phyloP scores from a whole-genome alignment of 2,888 invertebrate genomes.

The Melolontha melolontha region DNA sequence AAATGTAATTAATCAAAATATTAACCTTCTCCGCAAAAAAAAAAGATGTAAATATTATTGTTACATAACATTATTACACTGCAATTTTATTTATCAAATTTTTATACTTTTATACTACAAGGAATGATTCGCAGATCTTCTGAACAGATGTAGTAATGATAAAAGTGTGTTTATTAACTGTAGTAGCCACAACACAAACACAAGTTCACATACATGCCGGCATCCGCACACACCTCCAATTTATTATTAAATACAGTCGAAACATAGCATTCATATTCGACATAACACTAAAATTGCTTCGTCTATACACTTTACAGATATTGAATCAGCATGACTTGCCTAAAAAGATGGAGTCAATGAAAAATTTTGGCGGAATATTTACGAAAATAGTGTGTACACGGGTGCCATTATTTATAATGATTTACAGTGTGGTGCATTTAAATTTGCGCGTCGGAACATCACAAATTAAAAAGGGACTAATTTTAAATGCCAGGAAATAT shows the following conservation, averaged over 20 bases:
- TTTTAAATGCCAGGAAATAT: no score
- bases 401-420: no score
- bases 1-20: no score
- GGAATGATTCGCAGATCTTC: neutral
- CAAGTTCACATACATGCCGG: neutral
- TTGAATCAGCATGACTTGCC: slow-evolving; percentile 20
- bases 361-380: slow-evolving; percentile 10
- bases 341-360: slow-evolving; percentile 18
- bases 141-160: neutral
- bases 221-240: neutral
- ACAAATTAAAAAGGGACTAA: no score
- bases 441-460: no score
- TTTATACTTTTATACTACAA: neutral
- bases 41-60: no score
- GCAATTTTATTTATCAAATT: neutral
- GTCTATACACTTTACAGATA: no score
- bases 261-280: no score
- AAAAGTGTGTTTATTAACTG: slow-evolving; percentile 3
- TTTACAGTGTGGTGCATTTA: no score
- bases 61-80: no score
- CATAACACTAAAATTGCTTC: neutral
- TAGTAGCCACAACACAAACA: neutral
- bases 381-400: no score
- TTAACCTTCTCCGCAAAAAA: no score
- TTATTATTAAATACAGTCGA: neutral